Percentiles rank a stretch among this genome's conserved stretches.
Conservation (phyloP, 2,888 invertebrate species). For the Notodonta dromedarius region DNA sequence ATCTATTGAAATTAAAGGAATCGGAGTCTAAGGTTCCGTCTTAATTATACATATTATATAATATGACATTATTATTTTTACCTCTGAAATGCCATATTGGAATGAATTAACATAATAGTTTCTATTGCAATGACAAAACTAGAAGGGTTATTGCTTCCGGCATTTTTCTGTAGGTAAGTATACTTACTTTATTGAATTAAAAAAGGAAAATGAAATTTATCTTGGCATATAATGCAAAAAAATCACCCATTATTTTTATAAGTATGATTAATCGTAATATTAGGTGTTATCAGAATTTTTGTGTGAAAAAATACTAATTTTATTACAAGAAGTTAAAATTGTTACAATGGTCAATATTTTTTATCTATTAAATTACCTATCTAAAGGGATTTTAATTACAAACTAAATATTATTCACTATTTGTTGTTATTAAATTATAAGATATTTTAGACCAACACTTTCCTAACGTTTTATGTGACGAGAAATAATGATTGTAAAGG, state of each 20-base stretch:
- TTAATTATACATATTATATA: no score
- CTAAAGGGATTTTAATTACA: neutral
- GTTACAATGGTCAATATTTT: slow-evolving; percentile 14
- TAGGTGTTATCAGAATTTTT: slow-evolving; percentile 8
- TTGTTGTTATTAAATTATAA: neutral
- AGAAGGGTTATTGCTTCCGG: no score
- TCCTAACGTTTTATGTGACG: neutral
- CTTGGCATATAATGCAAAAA: neutral
- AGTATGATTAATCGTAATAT: neutral
- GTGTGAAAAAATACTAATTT: slow-evolving; percentile 25
- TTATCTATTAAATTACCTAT: neutral
- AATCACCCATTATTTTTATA: neutral
- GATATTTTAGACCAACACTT: slow-evolving; percentile 1
- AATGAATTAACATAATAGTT: no score
- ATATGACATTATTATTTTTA: no score
- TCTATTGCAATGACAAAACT: no score
- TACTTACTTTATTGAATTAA: no score
- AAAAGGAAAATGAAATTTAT: neutral
- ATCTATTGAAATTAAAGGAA: no score
- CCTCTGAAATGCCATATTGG: no score
- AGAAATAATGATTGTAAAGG: neutral
- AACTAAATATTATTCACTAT: neutral
- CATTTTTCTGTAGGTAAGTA: no score
- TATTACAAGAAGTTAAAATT: slow-evolving; percentile 20
- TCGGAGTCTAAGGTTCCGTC: no score